A percentile compares a stretch with the other conserved stretches of the same genome.
Evolutionary conservation across 2,888 invertebrate genomes (phyloP).

Genomic region (Drosophila vallismaia): DNA sequence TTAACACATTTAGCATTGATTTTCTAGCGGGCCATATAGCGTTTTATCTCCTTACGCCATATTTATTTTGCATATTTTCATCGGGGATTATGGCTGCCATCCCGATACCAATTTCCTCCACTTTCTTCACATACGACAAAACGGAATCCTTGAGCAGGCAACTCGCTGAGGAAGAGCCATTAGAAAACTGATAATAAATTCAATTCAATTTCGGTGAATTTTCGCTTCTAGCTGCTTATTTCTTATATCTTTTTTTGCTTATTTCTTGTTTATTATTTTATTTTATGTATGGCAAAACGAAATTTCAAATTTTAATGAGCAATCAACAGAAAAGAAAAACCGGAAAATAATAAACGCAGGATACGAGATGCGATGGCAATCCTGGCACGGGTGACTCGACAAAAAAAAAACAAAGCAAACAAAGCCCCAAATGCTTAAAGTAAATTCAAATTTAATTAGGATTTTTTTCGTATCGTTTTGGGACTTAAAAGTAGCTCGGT

Average conservation of each 20-base stretch:
- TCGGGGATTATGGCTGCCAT: slow-evolving; percentile 23
- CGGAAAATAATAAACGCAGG: slow-evolving; percentile 51
- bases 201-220: slow-evolving; percentile 64
- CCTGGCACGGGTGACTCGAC: neutral
- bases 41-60: slow-evolving; percentile 65
- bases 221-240: slow-evolving; percentile 9
- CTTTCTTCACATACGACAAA: slow-evolving; percentile 19
- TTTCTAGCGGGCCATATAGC: slow-evolving; percentile 48
- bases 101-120: neutral
- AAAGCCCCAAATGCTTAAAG: slow-evolving; percentile 75
- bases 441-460: slow-evolving; percentile 79
- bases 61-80: slow-evolving; percentile 73
- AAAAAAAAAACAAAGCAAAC: slow-evolving; percentile 64
- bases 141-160: slow-evolving; percentile 4
- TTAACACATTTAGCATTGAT: slow-evolving; percentile 76
- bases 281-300: slow-evolving; percentile 56
- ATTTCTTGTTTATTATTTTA: slow-evolving; percentile 1
- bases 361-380: slow-evolving; percentile 7
- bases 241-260: neutral
- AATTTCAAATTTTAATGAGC: slow-evolving; percentile 78
- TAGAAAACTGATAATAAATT: slow-evolving; percentile 77
- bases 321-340: slow-evolving; percentile 61
- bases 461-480: slow-evolving; percentile 66
- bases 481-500: slow-evolving; percentile 1
- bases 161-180: slow-evolving; percentile 41